These are phyloP conservation scores for Anabas testudineus DNA, from an alignment of 2,797 vertebrate species.

Conservation along the genomic window DNA sequence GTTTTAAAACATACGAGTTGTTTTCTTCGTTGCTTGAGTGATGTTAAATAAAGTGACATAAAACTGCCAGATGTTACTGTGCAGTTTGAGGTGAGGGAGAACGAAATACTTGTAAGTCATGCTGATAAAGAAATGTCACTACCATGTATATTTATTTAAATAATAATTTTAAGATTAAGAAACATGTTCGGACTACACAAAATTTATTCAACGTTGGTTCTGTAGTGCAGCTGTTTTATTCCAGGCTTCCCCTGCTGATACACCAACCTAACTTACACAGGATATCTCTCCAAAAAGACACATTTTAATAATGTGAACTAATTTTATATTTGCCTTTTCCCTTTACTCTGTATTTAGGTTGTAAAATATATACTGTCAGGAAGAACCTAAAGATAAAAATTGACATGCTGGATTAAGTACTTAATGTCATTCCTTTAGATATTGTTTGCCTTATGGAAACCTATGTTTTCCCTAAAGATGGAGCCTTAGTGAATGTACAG, in stretches of 20 bases:
- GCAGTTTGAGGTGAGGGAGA: conserved; percentile 12
- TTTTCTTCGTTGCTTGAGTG: conserved; percentile 26
- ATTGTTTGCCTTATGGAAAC: conserved; percentile 94
- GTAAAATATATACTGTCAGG: conserved; percentile 82
- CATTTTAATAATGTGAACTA: conserved; percentile 63
- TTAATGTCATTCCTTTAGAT: conserved; percentile 94
- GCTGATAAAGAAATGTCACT: conserved; percentile 48
- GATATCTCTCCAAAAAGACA: conserved; percentile 56
- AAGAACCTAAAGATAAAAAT: conserved; percentile 70
- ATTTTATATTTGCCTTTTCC: conserved; percentile 63
- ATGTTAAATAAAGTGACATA: conserved; percentile 28
- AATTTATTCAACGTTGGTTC: conserved; percentile 45
- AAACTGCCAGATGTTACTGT: conserved; percentile 40
- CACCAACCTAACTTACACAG: conserved; percentile 41
- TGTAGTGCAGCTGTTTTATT: conserved; percentile 50
- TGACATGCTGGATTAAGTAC: conserved; percentile 92
- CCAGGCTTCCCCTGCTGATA: conserved; percentile 42
- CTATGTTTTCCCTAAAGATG: conserved; percentile 87
- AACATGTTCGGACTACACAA: conserved; percentile 62
- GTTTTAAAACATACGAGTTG: conserved; percentile 25
- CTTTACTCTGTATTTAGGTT: conserved; percentile 67
- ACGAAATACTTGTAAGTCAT: background rate
- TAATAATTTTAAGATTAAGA: conserved; percentile 79
- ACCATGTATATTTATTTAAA: conserved; percentile 82
- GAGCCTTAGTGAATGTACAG: conserved; percentile 97